Conservation (phyloP, 2,797 vertebrate species). For the Ctenochaetus hawaiiensis region DNA sequence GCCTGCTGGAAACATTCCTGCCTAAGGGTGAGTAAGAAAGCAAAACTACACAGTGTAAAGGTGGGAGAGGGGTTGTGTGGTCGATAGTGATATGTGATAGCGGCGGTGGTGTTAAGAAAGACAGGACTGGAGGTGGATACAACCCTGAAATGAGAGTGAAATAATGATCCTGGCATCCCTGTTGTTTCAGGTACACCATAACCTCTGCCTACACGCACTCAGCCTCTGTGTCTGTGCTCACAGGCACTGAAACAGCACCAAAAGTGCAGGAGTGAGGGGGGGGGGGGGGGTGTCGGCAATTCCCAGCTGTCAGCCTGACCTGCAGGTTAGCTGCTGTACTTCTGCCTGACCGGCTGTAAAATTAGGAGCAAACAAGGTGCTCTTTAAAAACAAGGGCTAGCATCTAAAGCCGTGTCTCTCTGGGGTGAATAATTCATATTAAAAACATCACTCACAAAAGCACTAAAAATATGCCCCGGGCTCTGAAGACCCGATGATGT, state of each 20-base stretch:
- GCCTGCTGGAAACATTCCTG: constrained; percentile 66
- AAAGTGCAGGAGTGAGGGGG: constrained; percentile 45
- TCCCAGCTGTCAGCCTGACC: constrained; percentile 82
- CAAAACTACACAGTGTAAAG: constrained; percentile 59
- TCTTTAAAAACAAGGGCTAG: constrained; percentile 79
- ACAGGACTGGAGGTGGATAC: constrained; percentile 60
- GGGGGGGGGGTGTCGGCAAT: constrained; percentile 61
- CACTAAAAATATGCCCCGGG: constrained; percentile 76
- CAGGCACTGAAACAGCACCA: constrained; percentile 56
- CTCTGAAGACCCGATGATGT: constrained; percentile 71
- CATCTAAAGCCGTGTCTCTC: constrained; percentile 75
- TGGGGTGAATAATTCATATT: constrained; percentile 86
- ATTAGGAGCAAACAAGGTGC: constrained; percentile 84
- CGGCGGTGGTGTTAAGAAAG: constrained; percentile 56
- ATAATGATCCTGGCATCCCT: constrained; percentile 77
- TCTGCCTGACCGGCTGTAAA: constrained; percentile 86
- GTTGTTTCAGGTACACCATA: constrained; percentile 71
- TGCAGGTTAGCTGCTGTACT: constrained; percentile 79
- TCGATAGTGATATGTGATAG: constrained; percentile 67
- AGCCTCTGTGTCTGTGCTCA: constrained; percentile 52
- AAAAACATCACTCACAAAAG: constrained; percentile 81
- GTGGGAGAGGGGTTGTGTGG: constrained; percentile 58
- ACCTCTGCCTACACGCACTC: constrained; percentile 70
- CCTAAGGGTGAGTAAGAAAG: constrained; percentile 71
- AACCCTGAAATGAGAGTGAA: constrained; percentile 74